phyloP scores from a whole-genome alignment of 1,140 invertebrate genomes.

The Fopius arisanus region DNA sequence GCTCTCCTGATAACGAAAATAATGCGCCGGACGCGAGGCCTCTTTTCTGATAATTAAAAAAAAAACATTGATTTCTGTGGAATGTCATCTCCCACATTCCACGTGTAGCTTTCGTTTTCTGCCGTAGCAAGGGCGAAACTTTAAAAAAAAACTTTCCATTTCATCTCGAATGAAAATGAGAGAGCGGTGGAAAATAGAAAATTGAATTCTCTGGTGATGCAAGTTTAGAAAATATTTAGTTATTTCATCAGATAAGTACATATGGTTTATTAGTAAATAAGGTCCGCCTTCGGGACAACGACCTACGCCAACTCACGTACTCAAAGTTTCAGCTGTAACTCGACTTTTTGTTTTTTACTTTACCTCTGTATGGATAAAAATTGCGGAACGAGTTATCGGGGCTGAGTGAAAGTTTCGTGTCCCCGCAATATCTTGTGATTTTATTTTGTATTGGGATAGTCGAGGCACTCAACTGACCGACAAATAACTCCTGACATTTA shows the following conservation, averaged over 20 bases:
- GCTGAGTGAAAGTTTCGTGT: slow-evolving; percentile 27
- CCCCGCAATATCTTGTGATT: not conserved
- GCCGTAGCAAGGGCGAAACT: not conserved
- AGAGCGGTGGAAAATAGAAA: not conserved
- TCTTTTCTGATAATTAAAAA: too few species aligned
- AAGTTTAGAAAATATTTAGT: not conserved
- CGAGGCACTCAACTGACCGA: not conserved
- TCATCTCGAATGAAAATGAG: not conserved
- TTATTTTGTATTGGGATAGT: not conserved
- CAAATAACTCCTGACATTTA: slow-evolving; percentile 1
- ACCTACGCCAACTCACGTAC: slow-evolving; percentile 26
- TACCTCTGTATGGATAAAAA: not conserved
- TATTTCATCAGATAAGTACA: not conserved
- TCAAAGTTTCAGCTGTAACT: not conserved
- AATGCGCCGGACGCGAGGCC: too few species aligned
- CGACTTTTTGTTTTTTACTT: slow-evolving; percentile 10
- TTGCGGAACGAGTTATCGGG: slow-evolving; percentile 26
- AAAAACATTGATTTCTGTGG: too few species aligned
- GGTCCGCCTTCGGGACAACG: slow-evolving; percentile 23
- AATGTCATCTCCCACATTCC: too few species aligned
- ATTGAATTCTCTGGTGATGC: not conserved
- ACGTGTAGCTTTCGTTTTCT: too few species aligned
- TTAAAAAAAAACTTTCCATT: not conserved
- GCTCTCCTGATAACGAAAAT: too few species aligned
- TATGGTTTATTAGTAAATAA: slow-evolving; percentile 9